Percentiles rank a stretch among this genome's conserved stretches.
These are phyloP conservation scores for Cercopithecus mitis DNA, from an alignment of 2,797 vertebrate species.

Conservation along the genomic window DNA sequence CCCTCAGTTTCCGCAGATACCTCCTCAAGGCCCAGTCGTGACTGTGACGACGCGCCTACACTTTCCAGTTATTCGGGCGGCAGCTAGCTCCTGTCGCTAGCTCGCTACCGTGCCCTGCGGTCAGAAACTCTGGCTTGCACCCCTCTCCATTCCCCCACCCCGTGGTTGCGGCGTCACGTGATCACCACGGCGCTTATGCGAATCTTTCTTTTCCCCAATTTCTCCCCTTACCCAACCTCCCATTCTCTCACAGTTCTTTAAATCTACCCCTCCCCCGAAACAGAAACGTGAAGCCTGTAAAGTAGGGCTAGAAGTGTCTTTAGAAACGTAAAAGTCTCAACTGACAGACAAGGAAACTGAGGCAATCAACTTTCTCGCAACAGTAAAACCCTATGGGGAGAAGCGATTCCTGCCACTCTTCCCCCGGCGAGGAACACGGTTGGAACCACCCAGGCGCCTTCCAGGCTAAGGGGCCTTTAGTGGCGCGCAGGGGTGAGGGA, in stretches of 20 bases:
- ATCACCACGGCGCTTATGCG: neutral
- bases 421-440: neutral
- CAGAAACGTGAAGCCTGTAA: neutral
- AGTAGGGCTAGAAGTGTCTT: neutral
- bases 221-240: too few species aligned
- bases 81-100: neutral
- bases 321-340: neutral
- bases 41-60: neutral
- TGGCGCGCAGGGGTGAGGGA: too few species aligned
- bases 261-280: neutral
- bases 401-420: neutral
- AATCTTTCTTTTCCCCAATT: neutral
- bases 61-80: neutral
- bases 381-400: neutral
- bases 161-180: constrained; percentile 12
- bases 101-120: neutral
- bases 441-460: neutral
- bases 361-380: neutral
- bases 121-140: neutral
- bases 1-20: neutral
- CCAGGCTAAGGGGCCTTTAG: neutral
- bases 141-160: neutral
- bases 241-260: neutral
- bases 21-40: rapidly evolving
- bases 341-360: constrained; percentile 54